Percentiles rank a stretch among this genome's conserved stretches.
These are phyloP conservation scores for Dicycla oo DNA, from an alignment of 2,888 invertebrate genomes.

Conservation along the genomic window DNA sequence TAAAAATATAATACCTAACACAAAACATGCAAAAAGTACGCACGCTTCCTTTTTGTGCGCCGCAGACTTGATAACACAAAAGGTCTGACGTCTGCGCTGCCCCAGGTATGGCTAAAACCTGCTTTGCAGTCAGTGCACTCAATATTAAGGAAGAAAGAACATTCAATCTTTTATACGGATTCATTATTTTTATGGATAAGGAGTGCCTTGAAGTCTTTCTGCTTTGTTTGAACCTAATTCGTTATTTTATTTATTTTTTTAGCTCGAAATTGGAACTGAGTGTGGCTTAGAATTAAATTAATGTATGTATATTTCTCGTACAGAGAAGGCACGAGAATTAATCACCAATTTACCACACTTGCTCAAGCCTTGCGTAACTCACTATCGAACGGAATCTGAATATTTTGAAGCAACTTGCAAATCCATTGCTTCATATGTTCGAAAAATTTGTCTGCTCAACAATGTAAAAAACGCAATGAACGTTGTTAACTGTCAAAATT, in stretches of 20 bases:
- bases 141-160: constrained; percentile 27
- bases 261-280: background rate
- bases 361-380: too few relatives aligned
- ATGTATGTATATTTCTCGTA: background rate
- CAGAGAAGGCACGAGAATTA: background rate
- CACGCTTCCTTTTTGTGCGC: constrained; percentile 10
- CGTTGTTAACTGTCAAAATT: too few relatives aligned
- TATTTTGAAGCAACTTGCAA: too few relatives aligned
- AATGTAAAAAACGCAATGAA: too few relatives aligned
- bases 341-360: too few relatives aligned
- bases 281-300: background rate
- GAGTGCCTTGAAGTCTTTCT: background rate
- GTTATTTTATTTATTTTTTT: background rate
- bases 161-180: constrained; percentile 12
- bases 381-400: too few relatives aligned
- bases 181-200: background rate
- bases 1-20: background rate
- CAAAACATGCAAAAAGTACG: background rate
- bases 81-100: constrained; percentile 1
- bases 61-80: constrained; percentile 29
- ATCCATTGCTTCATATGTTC: too few relatives aligned
- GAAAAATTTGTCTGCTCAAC: too few relatives aligned
- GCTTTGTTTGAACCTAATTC: background rate
- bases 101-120: constrained; percentile 38
- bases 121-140: constrained; percentile 34